A percentile compares a stretch with the other conserved stretches of the same genome.
Conservation (phyloP, 2,797 vertebrate genomes). For the Manis pentadactyla region DNA sequence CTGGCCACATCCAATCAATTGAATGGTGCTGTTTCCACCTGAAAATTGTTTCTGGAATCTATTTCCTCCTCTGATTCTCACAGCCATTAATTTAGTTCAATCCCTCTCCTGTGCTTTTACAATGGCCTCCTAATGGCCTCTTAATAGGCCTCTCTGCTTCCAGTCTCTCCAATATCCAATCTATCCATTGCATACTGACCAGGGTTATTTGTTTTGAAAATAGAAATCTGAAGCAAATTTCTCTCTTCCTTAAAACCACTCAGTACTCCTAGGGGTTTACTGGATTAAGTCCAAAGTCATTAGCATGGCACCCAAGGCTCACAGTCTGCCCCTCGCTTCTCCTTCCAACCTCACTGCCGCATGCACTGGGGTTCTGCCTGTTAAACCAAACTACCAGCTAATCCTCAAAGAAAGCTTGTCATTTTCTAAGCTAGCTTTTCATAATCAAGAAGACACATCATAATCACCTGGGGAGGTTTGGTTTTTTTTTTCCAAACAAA, state of each 20-base stretch:
- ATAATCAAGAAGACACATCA: conserved; percentile 45
- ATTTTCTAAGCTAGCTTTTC: conserved; percentile 44
- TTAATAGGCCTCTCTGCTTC: conserved; percentile 55
- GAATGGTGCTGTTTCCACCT: conserved; percentile 45
- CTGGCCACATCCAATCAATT: conserved; percentile 32
- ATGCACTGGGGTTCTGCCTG: background rate
- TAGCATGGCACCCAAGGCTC: background rate
- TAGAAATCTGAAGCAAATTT: conserved; percentile 62
- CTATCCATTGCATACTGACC: conserved; percentile 31
- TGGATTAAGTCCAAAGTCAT: conserved; percentile 46
- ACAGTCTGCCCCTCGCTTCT: background rate
- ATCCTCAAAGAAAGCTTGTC: conserved; percentile 10
- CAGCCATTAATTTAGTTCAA: conserved; percentile 48
- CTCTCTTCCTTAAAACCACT: conserved; percentile 30
- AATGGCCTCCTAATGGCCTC: conserved; percentile 33
- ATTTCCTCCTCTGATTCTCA: conserved; percentile 34
- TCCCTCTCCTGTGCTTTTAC: background rate
- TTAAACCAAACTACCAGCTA: conserved; percentile 40
- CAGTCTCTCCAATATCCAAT: conserved; percentile 24
- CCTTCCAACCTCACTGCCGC: conserved; percentile 30
- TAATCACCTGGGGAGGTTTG: background rate
- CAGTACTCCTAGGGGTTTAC: conserved; percentile 13
- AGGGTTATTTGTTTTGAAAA: conserved; percentile 22
- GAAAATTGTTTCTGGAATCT: conserved; percentile 61
- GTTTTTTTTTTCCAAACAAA: background rate